A percentile compares a stretch with the other conserved stretches of the same genome.
Conservation (phyloP, 2,888 invertebrate species). For the Polylopha cassiicola region DNA sequence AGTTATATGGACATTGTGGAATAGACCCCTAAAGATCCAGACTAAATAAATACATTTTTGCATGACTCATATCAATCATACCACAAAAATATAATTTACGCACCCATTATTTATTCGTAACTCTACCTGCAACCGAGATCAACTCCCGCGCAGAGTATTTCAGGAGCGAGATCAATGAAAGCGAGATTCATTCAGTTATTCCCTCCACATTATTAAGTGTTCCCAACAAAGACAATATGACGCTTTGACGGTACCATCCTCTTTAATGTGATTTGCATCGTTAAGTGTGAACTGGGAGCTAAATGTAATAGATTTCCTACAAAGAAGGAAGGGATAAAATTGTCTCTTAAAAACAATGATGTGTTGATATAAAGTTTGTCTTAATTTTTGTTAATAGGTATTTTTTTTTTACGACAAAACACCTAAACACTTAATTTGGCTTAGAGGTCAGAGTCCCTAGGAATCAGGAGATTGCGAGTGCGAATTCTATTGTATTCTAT, state of each 20-base stretch:
- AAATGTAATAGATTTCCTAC: too few relatives aligned
- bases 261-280: not conserved
- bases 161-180: slow-evolving; percentile 64
- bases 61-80: slow-evolving; percentile 27
- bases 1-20: too few relatives aligned
- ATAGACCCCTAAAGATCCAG: slow-evolving; percentile 29
- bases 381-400: too few relatives aligned
- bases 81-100: slow-evolving; percentile 26
- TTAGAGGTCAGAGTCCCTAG: too few relatives aligned
- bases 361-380: too few relatives aligned
- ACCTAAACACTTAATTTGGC: too few relatives aligned
- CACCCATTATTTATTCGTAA: slow-evolving; percentile 19
- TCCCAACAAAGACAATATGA: slow-evolving; percentile 15
- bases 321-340: too few relatives aligned
- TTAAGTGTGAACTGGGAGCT: slow-evolving; percentile 8
- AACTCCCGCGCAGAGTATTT: slow-evolving; percentile 54
- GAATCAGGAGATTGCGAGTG: too few relatives aligned
- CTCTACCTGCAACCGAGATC: slow-evolving; percentile 37
- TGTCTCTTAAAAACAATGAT: too few relatives aligned
- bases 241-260: slow-evolving; percentile 2
- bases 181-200: slow-evolving; percentile 58
- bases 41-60: slow-evolving; percentile 56
- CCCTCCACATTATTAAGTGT: slow-evolving; percentile 23
- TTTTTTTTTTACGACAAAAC: too few relatives aligned
- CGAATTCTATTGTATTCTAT: too few relatives aligned